A percentile compares a stretch with the other conserved stretches of the same genome.
Evolutionary conservation across 2,113 vertebrate genomes (phyloP).

Genomic region (Platysteira castanea): DNA sequence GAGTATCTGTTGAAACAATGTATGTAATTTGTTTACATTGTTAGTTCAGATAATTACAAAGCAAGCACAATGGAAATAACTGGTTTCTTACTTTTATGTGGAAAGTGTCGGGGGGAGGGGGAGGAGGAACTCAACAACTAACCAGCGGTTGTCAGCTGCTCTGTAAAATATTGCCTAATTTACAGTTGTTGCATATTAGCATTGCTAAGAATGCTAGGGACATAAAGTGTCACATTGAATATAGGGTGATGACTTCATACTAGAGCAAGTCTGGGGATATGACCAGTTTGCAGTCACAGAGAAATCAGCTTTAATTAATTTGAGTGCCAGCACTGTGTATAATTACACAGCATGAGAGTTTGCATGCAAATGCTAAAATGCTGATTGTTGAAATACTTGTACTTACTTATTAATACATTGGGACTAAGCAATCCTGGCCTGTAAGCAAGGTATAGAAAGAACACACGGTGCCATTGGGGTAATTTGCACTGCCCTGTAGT

Average conservation of each 20-base stretch:
- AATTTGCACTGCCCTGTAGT: conserved; percentile 64
- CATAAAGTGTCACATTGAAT: conserved; percentile 77
- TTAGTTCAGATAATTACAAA: conserved; percentile 81
- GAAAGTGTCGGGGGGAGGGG: background rate
- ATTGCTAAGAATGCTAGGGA: conserved; percentile 72
- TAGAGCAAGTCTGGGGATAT: conserved; percentile 73
- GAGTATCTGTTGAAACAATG: conserved; percentile 70
- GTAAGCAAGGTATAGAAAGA: conserved; percentile 54
- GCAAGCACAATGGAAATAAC: conserved; percentile 72
- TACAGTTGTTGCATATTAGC: conserved; percentile 69
- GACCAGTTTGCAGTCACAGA: conserved; percentile 82
- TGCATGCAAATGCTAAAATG: conserved; percentile 81
- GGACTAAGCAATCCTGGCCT: conserved; percentile 73
- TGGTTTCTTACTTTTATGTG: conserved; percentile 68
- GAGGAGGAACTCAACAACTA: conserved; percentile 49
- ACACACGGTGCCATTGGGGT: conserved; percentile 55
- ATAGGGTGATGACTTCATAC: conserved; percentile 86
- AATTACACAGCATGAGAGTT: conserved; percentile 85
- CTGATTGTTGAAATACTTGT: conserved; percentile 83
- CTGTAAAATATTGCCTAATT: conserved; percentile 68
- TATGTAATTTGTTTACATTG: conserved; percentile 80
- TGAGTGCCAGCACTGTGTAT: conserved; percentile 86
- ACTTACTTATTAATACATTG: conserved; percentile 76
- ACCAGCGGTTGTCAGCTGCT: conserved; percentile 65
- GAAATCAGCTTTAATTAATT: conserved; percentile 87